Evolutionary conservation across 2,888 invertebrate genomes (phyloP).

Genomic region (Pandemis corylana): DNA sequence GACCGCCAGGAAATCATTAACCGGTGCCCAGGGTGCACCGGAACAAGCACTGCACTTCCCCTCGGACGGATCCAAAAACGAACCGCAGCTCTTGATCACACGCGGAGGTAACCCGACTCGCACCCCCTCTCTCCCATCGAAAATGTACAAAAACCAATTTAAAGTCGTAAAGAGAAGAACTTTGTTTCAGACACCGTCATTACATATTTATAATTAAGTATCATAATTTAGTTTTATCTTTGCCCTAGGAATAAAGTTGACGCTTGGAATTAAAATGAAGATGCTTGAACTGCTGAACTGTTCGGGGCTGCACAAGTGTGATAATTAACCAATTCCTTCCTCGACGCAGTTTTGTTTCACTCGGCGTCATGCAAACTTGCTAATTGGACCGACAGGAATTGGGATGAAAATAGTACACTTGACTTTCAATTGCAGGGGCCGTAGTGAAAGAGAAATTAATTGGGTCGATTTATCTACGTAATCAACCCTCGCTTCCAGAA

Average conservation of each 20-base stretch:
- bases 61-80: too few relatives aligned
- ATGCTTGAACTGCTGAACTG: background rate
- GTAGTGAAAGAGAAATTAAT: slow-evolving; percentile 38
- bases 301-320: background rate
- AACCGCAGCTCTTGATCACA: too few relatives aligned
- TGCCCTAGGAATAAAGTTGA: background rate
- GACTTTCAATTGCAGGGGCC: slow-evolving; percentile 38
- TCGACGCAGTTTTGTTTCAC: slow-evolving; percentile 18
- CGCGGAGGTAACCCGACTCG: too few relatives aligned
- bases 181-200: background rate
- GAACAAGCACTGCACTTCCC: too few relatives aligned
- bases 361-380: slow-evolving; percentile 18
- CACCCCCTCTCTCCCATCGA: too few relatives aligned
- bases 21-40: too few relatives aligned
- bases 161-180: background rate
- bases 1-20: too few relatives aligned
- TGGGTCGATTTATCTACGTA: slow-evolving; percentile 24
- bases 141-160: too few relatives aligned
- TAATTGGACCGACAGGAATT: slow-evolving; percentile 30
- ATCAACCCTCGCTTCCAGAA: slow-evolving; percentile 33
- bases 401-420: slow-evolving; percentile 24
- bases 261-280: background rate
- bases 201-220: background rate
- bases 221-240: background rate
- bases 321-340: slow-evolving; percentile 15